Evolutionary conservation across 2,888 invertebrate species (phyloP).

Genomic region (Hermodice carunculata): DNA sequence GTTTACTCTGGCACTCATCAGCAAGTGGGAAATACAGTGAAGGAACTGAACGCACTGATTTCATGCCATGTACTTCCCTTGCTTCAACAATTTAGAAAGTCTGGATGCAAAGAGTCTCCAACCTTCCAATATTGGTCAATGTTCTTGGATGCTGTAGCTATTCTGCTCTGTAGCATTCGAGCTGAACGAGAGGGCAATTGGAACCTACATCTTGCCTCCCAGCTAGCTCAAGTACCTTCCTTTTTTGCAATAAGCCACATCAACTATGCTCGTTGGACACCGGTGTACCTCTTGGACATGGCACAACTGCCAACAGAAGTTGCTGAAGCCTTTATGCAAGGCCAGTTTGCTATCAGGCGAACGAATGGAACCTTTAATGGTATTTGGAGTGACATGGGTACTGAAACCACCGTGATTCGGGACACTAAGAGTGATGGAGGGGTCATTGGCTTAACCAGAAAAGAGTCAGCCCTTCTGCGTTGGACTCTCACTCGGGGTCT

Average conservation of each 20-base stretch:
- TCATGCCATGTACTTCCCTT: no score
- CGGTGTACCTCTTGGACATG: conserved; percentile 17
- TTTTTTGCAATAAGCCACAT: conserved; percentile 2
- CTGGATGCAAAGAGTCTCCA: no score
- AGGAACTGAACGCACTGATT: background rate
- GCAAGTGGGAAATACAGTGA: background rate
- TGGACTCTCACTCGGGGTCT: no score
- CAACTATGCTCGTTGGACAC: conserved; percentile 13
- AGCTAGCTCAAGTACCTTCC: no score
- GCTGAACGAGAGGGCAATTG: no score
- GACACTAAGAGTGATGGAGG: conserved; percentile 10
- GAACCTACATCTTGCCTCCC: no score
- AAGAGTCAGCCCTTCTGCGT: background rate
- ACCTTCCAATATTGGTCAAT: no score
- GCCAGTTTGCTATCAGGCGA: conserved; percentile 4
- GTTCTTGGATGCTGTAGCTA: no score
- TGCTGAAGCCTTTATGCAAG: background rate
- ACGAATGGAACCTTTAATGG: conserved; percentile 10
- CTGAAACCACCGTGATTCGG: conserved; percentile 7
- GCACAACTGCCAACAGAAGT: conserved; percentile 5
- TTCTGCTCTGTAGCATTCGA: no score
- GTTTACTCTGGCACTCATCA: background rate
- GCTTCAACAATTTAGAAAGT: no score
- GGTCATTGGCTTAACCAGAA: conserved; percentile 7
- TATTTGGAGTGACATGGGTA: conserved; percentile 21